These are phyloP conservation scores for Smithornis capensis DNA, from an alignment of 2,113 vertebrate species.

Conservation along the genomic window DNA sequence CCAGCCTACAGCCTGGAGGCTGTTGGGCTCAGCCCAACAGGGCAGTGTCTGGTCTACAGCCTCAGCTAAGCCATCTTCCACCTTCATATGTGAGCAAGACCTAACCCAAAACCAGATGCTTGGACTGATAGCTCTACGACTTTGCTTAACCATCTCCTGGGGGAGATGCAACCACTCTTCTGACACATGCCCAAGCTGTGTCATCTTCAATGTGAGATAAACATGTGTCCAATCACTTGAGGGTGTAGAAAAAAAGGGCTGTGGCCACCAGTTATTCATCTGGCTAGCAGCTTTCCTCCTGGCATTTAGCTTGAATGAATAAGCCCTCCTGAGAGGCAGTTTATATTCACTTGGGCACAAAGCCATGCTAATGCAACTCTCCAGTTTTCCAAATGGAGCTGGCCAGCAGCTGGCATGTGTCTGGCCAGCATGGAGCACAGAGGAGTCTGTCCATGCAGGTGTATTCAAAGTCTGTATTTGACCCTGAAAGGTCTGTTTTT, in stretches of 20 bases:
- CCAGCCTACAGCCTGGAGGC: background rate
- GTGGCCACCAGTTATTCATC: background rate
- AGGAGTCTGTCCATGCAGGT: background rate
- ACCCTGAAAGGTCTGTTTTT: background rate
- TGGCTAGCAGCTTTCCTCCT: background rate
- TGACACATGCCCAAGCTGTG: background rate
- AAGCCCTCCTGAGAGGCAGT: background rate
- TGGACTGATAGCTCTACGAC: background rate
- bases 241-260: background rate
- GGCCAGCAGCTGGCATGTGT: background rate
- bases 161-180: background rate
- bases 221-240: background rate
- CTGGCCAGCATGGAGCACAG: background rate
- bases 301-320: background rate
- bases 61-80: background rate
- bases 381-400: slow-evolving; percentile 33
- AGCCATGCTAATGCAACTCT: slow-evolving; percentile 21
- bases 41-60: background rate
- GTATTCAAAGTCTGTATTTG: background rate
- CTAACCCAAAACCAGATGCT: background rate
- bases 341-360: background rate
- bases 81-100: background rate
- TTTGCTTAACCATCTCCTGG: rapidly evolving
- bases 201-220: background rate
- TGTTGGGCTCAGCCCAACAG: background rate